Evolutionary conservation across 2,113 vertebrate genomes (phyloP).

Genomic region (Tragelaphus imberbis): DNA sequence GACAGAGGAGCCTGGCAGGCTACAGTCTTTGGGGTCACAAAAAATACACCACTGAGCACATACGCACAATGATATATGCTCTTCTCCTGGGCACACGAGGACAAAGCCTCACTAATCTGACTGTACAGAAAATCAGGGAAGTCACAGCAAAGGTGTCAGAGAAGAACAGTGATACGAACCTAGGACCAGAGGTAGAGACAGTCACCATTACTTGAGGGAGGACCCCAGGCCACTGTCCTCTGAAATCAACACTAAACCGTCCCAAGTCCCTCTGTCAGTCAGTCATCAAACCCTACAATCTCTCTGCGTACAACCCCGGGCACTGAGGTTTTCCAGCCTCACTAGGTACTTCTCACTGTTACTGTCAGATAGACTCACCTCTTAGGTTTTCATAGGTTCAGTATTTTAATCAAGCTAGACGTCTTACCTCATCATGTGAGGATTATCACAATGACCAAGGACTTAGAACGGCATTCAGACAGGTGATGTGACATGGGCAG

Average conservation of each 20-base stretch:
- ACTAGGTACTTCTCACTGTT: not conserved
- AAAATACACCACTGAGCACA: not conserved
- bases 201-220: not conserved
- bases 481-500: not conserved
- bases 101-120: not conserved
- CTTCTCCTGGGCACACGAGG: not conserved
- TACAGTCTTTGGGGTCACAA: not conserved
- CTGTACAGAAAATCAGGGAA: not conserved
- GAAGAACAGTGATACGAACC: accelerated
- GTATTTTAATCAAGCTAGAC: not conserved
- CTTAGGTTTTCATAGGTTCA: not conserved
- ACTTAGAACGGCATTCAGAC: not conserved
- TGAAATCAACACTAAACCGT: not conserved
- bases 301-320: not conserved
- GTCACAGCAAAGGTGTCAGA: not conserved
- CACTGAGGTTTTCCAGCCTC: not conserved
- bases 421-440: not conserved
- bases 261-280: not conserved
- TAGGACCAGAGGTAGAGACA: not conserved
- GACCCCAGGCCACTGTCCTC: not conserved
- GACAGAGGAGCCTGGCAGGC: not conserved
- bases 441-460: not conserved
- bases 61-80: not conserved
- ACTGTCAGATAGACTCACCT: not conserved
- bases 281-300: not conserved